phyloP scores from a whole-genome alignment of 2,797 vertebrate genomes.

The Spea hammondii region DNA sequence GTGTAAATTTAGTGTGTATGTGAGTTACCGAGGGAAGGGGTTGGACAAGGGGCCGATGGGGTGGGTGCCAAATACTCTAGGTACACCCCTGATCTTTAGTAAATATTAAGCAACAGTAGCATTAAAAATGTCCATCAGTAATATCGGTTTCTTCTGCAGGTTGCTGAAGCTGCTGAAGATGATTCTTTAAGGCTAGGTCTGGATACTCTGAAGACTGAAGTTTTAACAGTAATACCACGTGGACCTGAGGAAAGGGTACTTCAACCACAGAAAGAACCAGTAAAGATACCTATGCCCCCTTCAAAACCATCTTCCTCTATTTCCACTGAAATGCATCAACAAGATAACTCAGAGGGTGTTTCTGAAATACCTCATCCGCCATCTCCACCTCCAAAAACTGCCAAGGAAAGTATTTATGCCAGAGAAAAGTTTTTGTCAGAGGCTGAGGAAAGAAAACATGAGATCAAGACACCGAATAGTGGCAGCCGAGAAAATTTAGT shows the following conservation, averaged over 20 bases:
- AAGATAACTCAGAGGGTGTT: slow-evolving; percentile 39
- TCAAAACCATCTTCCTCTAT: slow-evolving; percentile 63
- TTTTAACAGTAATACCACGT: slow-evolving; percentile 62
- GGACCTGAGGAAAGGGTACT: slow-evolving; percentile 46
- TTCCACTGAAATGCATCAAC: slow-evolving; percentile 52
- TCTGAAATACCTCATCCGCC: slow-evolving; percentile 40
- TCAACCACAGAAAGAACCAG: slow-evolving; percentile 58
- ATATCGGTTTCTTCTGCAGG: slow-evolving; percentile 63
- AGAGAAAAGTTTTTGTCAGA: slow-evolving; percentile 47
- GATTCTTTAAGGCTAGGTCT: slow-evolving; percentile 83
- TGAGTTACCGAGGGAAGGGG: no score
- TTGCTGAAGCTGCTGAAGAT: slow-evolving; percentile 78
- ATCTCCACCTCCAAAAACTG: slow-evolving; percentile 51
- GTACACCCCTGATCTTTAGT: no score
- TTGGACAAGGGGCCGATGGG: no score
- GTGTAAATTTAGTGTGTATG: no score
- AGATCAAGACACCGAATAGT: slow-evolving; percentile 27
- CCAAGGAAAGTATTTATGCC: slow-evolving; percentile 53
- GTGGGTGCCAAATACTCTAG: no score
- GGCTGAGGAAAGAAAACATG: slow-evolving; percentile 38
- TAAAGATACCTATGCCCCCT: slow-evolving; percentile 67
- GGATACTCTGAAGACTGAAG: slow-evolving; percentile 69
- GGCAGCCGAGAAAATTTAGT: slow-evolving; percentile 46
- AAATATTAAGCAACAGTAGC: no score
- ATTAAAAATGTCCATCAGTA: no score